Evolutionary conservation across 2,797 vertebrate species (phyloP).

Genomic region (Pipistrellus nathusii): DNA sequence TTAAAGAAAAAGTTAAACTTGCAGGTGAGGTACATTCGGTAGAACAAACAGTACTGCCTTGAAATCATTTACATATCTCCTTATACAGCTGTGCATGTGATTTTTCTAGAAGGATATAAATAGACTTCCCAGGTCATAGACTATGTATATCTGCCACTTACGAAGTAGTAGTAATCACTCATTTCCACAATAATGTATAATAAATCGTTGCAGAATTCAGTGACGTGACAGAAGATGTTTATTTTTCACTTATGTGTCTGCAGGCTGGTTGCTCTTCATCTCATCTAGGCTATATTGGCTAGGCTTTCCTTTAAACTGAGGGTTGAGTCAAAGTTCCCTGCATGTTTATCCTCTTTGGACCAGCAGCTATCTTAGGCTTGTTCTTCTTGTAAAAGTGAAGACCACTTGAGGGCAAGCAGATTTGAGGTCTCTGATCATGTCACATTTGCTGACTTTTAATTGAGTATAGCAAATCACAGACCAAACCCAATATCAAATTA

Average conservation of each 20-base stretch:
- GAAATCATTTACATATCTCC: neutral
- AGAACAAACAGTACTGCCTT: neutral
- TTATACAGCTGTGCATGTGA: fast-evolving
- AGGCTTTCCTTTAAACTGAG: neutral
- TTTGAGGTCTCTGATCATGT: neutral
- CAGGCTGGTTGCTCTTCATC: neutral
- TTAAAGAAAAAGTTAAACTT: neutral
- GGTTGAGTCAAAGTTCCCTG: neutral
- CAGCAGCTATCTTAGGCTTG: neutral
- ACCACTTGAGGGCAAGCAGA: neutral
- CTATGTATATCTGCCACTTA: neutral
- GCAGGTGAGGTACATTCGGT: neutral
- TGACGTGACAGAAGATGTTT: neutral
- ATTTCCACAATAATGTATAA: neutral
- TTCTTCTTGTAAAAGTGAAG: neutral
- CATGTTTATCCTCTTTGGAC: neutral
- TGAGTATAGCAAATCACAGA: neutral
- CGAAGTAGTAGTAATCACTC: neutral
- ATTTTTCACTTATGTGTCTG: neutral
- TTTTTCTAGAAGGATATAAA: neutral
- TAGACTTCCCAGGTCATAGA: neutral
- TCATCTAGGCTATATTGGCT: neutral
- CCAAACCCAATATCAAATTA: neutral
- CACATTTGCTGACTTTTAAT: neutral
- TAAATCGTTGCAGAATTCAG: neutral